Conservation (phyloP, 2,888 invertebrate species). For the Aphodius sticticus region DNA sequence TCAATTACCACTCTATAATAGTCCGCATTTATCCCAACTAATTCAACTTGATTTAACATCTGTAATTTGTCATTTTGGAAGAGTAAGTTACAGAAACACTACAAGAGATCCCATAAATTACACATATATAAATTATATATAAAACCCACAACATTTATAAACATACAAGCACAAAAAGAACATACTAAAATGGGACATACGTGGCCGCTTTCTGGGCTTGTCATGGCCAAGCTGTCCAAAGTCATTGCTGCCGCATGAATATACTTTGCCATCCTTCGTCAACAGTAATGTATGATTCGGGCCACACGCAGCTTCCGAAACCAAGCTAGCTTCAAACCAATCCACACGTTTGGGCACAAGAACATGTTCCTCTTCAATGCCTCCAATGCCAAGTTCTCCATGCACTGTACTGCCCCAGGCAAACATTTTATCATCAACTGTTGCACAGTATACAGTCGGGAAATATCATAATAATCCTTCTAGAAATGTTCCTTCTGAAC, state of each 20-base stretch:
- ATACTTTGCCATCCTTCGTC: constrained; percentile 79
- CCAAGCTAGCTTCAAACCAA: constrained; percentile 67
- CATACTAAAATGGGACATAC: constrained; percentile 72
- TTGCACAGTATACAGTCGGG: neutral
- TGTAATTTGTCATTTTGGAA: too few species aligned
- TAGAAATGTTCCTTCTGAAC: neutral
- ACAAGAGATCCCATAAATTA: neutral
- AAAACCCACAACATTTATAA: neutral
- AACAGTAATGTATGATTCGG: constrained; percentile 83
- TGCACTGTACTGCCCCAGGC: constrained; percentile 82
- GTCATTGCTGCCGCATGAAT: constrained; percentile 93
- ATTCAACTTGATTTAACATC: too few species aligned
- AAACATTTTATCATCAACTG: constrained; percentile 60
- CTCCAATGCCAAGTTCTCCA: constrained; percentile 82
- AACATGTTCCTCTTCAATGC: constrained; percentile 76
- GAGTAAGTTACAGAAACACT: too few species aligned
- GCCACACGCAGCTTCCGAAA: constrained; percentile 75
- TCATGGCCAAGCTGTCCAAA: constrained; percentile 88
- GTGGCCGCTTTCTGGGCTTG: constrained; percentile 70
- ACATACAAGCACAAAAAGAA: constrained; percentile 47
- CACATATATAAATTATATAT: neutral
- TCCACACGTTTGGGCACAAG: constrained; percentile 68
- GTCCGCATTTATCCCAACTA: too few species aligned
- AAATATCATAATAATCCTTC: neutral
- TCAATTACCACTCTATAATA: too few species aligned